phyloP scores from a whole-genome alignment of 2,113 vertebrate species.

The Etia nguti region DNA sequence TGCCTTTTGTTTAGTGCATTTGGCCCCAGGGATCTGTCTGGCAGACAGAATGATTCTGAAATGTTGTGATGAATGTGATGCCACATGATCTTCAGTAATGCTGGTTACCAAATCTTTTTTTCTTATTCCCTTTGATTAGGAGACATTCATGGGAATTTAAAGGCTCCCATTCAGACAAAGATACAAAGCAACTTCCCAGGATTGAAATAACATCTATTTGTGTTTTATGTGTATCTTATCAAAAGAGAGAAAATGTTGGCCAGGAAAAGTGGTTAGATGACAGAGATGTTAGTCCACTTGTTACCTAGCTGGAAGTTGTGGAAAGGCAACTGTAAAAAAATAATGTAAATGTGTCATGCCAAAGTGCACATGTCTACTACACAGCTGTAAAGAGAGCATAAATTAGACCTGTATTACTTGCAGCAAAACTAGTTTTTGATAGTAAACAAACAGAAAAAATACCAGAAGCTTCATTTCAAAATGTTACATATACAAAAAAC shows the following conservation, averaged over 20 bases:
- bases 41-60: not conserved
- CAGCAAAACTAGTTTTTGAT: not conserved
- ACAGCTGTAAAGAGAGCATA: not conserved
- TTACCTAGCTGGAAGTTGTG: not conserved
- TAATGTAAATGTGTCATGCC: not conserved
- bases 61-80: conserved; percentile 23
- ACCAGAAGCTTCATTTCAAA: not conserved
- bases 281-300: not conserved
- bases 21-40: conserved; percentile 12
- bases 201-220: not conserved
- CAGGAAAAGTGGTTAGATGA: not conserved
- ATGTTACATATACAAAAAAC: not conserved
- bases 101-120: not conserved
- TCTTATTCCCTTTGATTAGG: not conserved
- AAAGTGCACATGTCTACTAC: not conserved
- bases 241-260: not conserved
- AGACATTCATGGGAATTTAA: not conserved
- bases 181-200: not conserved
- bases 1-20: conserved; percentile 21
- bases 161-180: not conserved
- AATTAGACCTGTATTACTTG: not conserved
- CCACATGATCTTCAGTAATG: not conserved
- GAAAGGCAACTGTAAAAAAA: not conserved
- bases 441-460: no score
- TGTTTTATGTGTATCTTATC: not conserved